Conservation (phyloP, 2,113 vertebrate species). For the Sylvietta virens region DNA sequence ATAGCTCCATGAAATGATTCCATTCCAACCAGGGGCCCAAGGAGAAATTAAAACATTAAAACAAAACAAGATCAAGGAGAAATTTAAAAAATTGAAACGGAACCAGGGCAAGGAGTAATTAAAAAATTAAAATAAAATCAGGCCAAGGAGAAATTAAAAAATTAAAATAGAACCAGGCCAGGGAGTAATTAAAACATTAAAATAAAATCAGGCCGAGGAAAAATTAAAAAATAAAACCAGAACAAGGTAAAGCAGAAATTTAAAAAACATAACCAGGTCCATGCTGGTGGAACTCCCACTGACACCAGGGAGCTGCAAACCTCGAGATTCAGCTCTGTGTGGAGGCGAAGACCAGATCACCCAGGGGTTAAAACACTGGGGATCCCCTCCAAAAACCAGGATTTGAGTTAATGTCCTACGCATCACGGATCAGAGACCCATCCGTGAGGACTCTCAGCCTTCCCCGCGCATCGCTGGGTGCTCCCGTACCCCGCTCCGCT, state of each 20-base stretch:
- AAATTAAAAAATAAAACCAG: neutral
- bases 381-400: neutral
- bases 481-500: neutral
- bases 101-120: neutral
- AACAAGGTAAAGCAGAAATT: neutral
- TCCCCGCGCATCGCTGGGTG: neutral
- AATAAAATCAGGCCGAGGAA: accelerated
- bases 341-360: neutral
- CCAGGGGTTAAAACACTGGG: neutral
- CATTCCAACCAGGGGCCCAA: neutral
- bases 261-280: neutral
- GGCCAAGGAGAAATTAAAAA: neutral
- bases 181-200: neutral
- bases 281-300: accelerated
- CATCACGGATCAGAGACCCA: accelerated
- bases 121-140: neutral
- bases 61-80: neutral
- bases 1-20: accelerated
- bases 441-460: neutral
- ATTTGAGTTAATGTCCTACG: neutral
- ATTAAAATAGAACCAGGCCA: neutral
- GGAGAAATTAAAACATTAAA: neutral
- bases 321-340: neutral
- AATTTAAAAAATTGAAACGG: neutral
- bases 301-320: neutral